Base-by-base conservation (phyloP, 2,797 vertebrate species). In the Sebastes nivosus region DNA sequence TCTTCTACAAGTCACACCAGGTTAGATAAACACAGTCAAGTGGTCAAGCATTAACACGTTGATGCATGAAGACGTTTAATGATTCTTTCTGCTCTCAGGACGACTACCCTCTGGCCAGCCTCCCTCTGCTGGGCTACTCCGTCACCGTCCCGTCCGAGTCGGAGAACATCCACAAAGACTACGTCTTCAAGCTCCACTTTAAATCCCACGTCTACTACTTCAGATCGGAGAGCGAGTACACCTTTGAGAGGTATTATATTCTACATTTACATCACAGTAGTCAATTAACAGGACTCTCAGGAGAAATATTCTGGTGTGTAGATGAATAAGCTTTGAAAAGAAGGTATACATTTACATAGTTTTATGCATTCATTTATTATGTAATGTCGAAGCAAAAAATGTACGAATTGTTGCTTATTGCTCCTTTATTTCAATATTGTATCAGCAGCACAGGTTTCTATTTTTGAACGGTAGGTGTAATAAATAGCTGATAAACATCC, bases 151-250 rank as follows among this genome's bases (percentile, higher is more conserved):
- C 98, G 57, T 95, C 96, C 0, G 98, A 98, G 93, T 96, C 97
- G 0, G 98, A 99, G 92, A 99, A 98, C 93, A 98, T 99, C 93
- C 97, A 98, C 93, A 99, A 99, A 91, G 98, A 99, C 90, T 97
- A 97, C 1, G 98, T 99, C 77, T 99, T 99, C 95, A 99, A 99
- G 87, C 96, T 99, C 46, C 98, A 99, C 84, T 99, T 99, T 94
- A 99, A 99, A 89, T 99, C 98, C 80, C 98, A 99, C 0, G 97
- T 99, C 79, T 99, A 99, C 94, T 99, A 98, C 94, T 99, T 99
- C 96, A 95, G 98, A 96, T 98, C 98, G 0, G 98, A 99, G 91
- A 99, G 97, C 76, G 97, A 99, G 92, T 99, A 99, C 92, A 98
- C 97, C 0, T 99, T 99, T 61, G 97, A 99, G 87, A 97, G 98